Conservation (phyloP, 2,113 vertebrate genomes). For the Pardalotus punctatus region DNA sequence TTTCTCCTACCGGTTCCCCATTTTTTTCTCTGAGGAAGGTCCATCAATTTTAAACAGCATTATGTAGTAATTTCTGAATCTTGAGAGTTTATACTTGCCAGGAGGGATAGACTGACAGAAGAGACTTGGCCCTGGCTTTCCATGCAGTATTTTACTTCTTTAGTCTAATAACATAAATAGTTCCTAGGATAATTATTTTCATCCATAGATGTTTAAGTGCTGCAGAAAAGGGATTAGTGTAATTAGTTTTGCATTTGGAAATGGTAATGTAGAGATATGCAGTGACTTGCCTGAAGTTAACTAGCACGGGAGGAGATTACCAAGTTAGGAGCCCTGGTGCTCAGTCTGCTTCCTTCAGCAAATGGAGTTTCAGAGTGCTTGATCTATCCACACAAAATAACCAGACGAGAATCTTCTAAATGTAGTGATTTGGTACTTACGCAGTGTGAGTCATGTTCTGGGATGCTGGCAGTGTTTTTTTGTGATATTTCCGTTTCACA, state of each 20-base stretch:
- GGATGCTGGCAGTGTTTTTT: neutral
- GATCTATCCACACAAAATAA: neutral
- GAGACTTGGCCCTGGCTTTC: neutral
- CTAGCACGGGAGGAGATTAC: neutral
- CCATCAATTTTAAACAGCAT: neutral
- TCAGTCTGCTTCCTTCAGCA: neutral
- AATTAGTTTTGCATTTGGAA: conserved; percentile 47
- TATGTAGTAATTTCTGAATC: neutral
- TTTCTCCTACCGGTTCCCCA: neutral
- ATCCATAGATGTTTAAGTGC: neutral
- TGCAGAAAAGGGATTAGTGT: conserved; percentile 11
- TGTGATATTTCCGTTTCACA: conserved; percentile 47
- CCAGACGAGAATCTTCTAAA: neutral
- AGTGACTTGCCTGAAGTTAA: conserved; percentile 19
- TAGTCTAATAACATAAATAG: neutral
- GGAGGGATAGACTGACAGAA: neutral
- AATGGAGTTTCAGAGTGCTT: neutral
- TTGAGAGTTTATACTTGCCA: neutral
- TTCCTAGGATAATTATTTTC: conserved; percentile 8
- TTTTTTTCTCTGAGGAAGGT: neutral
- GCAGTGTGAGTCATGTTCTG: conserved; percentile 50
- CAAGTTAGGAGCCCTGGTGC: neutral
- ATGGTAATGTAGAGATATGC: neutral
- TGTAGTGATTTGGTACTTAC: neutral
- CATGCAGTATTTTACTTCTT: neutral